Base-by-base conservation (phyloP, 1,140 invertebrate species). In the Lasioglossum albipes region DNA sequence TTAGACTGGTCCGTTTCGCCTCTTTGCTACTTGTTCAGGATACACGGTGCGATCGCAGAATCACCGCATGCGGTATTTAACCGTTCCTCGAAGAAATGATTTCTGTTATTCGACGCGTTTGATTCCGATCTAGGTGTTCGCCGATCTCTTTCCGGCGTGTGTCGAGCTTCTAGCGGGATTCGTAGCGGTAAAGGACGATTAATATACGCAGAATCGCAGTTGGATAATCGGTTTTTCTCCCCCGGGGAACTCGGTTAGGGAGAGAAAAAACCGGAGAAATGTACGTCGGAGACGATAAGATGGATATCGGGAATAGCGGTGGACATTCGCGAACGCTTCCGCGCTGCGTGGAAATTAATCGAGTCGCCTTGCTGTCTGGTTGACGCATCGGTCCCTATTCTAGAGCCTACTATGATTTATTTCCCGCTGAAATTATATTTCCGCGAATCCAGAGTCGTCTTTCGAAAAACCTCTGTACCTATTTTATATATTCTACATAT, bases 181-280 rank as follows among this genome's bases (percentile, higher is more conserved):
- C 62, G 62, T 79, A 79, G 77, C 77, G 77, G 77, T 79, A 79
- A 79, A 74, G 77, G 77, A 79, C 77, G 77, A 74, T 79, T 79
- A 74, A 79, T 79, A 79, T 74, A 74, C 16, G 52, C 77, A 79
- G 71, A 74, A 67, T 74, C 62, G 9, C 61, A 27, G 31, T 61
- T 12, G 18, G 20, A 74, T 74, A 74, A 66, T 79, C 52, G 49
- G 27, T 79, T 79, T 74, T 79, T 74, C 70, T 71, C 27, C 16
- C 10, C 36, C 31, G 62, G 31, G 18, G 12, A 79, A 74, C 49
- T 79, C 70, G 70, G 62, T 7, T 61, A 57, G 12, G 36, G 7
- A 18, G 22, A 31, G 45, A 74, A 31, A 54, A 66, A 31, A 57
- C 54, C 2, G 22, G 36, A 52, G 10, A 6, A 7, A 16, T 16